Evolutionary conservation across 1,140 invertebrate species (phyloP).

Genomic region (Notospermus geniculatus): DNA sequence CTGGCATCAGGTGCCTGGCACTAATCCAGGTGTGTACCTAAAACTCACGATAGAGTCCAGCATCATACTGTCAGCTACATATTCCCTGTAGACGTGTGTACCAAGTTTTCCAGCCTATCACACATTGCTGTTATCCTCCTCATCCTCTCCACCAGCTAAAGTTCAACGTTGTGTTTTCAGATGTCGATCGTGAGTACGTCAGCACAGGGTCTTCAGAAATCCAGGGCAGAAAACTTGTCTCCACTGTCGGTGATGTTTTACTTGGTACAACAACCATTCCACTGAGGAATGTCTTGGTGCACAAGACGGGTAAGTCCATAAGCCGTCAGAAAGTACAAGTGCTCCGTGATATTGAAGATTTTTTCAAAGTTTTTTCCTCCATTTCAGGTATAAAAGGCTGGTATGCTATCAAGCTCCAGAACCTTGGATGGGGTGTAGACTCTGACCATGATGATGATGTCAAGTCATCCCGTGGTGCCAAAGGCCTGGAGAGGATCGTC

Average conservation of each 20-base stretch:
- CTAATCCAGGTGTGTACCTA: constrained; percentile 2
- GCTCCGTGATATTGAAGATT: not conserved
- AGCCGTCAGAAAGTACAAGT: not conserved
- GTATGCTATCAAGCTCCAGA: constrained; percentile 42
- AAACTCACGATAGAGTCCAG: not conserved
- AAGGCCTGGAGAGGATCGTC: constrained; percentile 34
- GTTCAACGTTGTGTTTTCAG: too few species aligned
- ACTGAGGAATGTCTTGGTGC: constrained; percentile 35
- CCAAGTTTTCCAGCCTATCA: too few species aligned
- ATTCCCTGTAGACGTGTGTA: not conserved
- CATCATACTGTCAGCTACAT: not conserved
- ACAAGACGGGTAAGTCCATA: constrained; percentile 46
- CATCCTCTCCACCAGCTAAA: too few species aligned
- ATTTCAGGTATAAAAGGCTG: constrained; percentile 48
- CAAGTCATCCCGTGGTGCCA: not conserved
- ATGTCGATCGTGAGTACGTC: constrained; percentile 11
- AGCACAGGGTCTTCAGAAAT: constrained; percentile 23
- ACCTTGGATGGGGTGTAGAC: constrained; percentile 27
- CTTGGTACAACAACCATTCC: constrained; percentile 42
- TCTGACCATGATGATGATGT: constrained; percentile 20
- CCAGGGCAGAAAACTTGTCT: constrained; percentile 27
- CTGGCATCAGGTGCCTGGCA: constrained; percentile 50
- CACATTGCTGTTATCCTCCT: too few species aligned
- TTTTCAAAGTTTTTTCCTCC: not conserved
- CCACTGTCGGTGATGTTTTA: constrained; percentile 44